A percentile compares a stretch with the other conserved stretches of the same genome.
Evolutionary conservation across 2,113 vertebrate genomes (phyloP).

Genomic region (Caretta caretta): DNA sequence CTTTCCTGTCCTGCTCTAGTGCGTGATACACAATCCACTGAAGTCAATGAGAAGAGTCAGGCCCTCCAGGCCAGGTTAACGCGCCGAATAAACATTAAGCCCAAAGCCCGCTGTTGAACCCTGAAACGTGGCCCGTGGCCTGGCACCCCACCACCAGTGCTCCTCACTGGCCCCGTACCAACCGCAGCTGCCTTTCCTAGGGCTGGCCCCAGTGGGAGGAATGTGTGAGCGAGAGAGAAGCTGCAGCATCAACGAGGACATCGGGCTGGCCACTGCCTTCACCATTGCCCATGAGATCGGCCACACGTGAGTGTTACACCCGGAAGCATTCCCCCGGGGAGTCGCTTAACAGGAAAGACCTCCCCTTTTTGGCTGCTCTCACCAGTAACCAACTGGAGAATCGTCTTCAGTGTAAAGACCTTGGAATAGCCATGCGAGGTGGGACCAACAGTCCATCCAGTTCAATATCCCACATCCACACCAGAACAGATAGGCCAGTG

Average conservation of each 20-base stretch:
- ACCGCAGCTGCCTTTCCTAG: slow-evolving; percentile 66
- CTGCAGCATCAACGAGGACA: slow-evolving; percentile 99
- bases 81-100: rapidly evolving
- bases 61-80: background rate
- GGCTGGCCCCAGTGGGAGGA: slow-evolving; percentile 95
- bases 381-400: background rate
- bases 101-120: rapidly evolving
- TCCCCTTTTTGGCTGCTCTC: background rate
- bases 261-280: slow-evolving; percentile 96
- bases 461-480: too few species aligned
- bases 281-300: slow-evolving; percentile 99
- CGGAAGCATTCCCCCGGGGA: rapidly evolving
- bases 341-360: rapidly evolving
- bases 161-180: background rate
- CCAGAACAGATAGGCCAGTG: background rate
- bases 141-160: rapidly evolving
- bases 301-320: slow-evolving; percentile 90
- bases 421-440: background rate
- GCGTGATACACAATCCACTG: background rate
- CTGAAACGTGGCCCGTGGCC: rapidly evolving
- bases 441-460: background rate
- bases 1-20: background rate
- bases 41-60: rapidly evolving
- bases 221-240: slow-evolving; percentile 98
- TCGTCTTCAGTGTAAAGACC: background rate